phyloP scores from a whole-genome alignment of 2,888 invertebrate genomes.

The Branchipolynoe longqiensis region DNA sequence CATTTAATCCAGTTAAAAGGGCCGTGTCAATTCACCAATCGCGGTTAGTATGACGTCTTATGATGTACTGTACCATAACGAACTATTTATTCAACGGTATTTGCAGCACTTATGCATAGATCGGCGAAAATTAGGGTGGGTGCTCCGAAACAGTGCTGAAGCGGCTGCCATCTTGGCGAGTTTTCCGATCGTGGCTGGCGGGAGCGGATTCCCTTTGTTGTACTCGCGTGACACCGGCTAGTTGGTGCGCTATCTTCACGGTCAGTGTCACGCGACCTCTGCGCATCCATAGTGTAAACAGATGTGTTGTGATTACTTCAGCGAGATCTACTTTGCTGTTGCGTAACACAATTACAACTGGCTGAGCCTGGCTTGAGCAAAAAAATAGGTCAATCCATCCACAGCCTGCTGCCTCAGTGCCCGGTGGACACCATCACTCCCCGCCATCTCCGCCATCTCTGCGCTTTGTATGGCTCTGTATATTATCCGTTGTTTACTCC shows the following conservation, averaged over 20 bases:
- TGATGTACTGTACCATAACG: not conserved
- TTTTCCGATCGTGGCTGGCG: not conserved
- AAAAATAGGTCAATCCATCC: too few relatives aligned
- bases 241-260: not conserved
- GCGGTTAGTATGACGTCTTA: conserved; percentile 4
- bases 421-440: too few relatives aligned
- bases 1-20: not conserved
- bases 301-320: too few relatives aligned
- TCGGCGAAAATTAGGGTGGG: not conserved
- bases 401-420: too few relatives aligned
- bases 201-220: not conserved
- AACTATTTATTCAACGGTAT: not conserved
- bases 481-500: too few relatives aligned
- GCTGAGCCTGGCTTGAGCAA: too few relatives aligned
- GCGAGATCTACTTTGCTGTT: too few relatives aligned
- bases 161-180: conserved; percentile 35
- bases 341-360: too few relatives aligned
- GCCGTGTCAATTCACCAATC: not conserved
- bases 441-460: too few relatives aligned
- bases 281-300: not conserved
- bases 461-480: too few relatives aligned
- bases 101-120: not conserved
- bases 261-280: not conserved
- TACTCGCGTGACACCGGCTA: too few relatives aligned
- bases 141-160: not conserved